These are phyloP conservation scores for Cygnus olor DNA, from an alignment of 2,797 vertebrate species.

Conservation along the genomic window DNA sequence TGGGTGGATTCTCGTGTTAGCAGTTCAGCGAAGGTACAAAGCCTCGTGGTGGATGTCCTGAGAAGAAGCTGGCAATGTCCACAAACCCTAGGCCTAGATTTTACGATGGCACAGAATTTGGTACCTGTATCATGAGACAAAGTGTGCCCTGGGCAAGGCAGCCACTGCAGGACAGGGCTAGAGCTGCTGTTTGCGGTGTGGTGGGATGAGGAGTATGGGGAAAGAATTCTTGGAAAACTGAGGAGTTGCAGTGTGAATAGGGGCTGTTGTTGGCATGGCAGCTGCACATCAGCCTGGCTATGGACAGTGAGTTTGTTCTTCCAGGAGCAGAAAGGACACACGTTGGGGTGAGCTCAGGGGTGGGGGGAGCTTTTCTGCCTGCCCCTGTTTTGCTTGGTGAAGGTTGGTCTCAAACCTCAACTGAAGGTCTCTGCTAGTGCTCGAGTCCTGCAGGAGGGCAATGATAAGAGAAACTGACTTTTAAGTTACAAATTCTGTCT, in stretches of 20 bases:
- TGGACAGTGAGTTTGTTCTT: background rate
- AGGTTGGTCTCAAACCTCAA: background rate
- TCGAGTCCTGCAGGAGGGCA: fast-evolving
- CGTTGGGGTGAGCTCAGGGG: background rate
- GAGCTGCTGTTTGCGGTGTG: background rate
- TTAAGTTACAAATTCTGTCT: fast-evolving
- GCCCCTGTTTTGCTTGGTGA: background rate
- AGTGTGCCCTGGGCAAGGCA: background rate
- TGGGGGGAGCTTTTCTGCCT: background rate
- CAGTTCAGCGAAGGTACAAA: background rate
- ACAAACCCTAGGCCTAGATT: background rate
- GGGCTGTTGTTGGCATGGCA: background rate
- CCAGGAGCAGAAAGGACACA: background rate
- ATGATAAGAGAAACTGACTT: background rate
- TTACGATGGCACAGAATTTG: background rate
- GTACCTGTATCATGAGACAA: background rate
- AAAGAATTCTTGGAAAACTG: background rate
- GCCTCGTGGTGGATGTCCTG: fast-evolving
- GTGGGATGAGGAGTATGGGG: background rate
- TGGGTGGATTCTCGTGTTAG: background rate
- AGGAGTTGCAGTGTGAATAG: background rate
- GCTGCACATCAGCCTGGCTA: fast-evolving
- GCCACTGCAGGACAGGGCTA: background rate
- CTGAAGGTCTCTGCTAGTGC: fast-evolving
- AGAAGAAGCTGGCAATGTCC: background rate